These are phyloP conservation scores for Zoanthus solanderi DNA, from an alignment of 92 coral and sea anemone species.

Conservation along the genomic window DNA sequence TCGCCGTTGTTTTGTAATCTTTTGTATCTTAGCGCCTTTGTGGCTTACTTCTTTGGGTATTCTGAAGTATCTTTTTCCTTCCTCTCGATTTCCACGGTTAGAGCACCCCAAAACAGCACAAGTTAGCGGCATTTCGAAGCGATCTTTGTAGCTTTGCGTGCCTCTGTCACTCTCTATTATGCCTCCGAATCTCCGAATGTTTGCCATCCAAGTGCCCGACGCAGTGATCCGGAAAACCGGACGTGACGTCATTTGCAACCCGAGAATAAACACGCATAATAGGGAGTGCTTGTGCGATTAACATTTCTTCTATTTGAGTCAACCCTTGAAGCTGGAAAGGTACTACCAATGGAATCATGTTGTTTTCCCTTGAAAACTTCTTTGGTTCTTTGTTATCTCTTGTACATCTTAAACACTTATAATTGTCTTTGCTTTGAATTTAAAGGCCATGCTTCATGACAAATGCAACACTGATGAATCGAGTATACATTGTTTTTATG, in stretches of 20 bases:
- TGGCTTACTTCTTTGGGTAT: conserved; percentile 35
- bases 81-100: conserved; percentile 52
- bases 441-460: too few relatives aligned
- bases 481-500: too few relatives aligned
- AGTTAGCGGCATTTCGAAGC: conserved; percentile 21
- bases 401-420: too few relatives aligned
- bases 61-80: conserved; percentile 38
- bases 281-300: too few relatives aligned
- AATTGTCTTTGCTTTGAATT: too few relatives aligned
- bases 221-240: background rate
- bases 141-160: background rate
- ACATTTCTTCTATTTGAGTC: too few relatives aligned
- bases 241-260: conserved; percentile 23
- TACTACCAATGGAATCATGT: too few relatives aligned
- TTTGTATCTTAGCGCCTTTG: conserved; percentile 16
- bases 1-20: conserved; percentile 17
- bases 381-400: too few relatives aligned
- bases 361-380: too few relatives aligned
- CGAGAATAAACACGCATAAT: too few relatives aligned
- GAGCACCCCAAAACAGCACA: conserved; percentile 53
- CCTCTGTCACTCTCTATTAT: background rate
- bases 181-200: background rate
- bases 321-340: too few relatives aligned
- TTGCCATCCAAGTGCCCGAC: conserved; percentile 15
- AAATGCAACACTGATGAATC: too few relatives aligned